Evolutionary conservation across 2,888 invertebrate species (phyloP).

Genomic region (Metallyticus violacea): DNA sequence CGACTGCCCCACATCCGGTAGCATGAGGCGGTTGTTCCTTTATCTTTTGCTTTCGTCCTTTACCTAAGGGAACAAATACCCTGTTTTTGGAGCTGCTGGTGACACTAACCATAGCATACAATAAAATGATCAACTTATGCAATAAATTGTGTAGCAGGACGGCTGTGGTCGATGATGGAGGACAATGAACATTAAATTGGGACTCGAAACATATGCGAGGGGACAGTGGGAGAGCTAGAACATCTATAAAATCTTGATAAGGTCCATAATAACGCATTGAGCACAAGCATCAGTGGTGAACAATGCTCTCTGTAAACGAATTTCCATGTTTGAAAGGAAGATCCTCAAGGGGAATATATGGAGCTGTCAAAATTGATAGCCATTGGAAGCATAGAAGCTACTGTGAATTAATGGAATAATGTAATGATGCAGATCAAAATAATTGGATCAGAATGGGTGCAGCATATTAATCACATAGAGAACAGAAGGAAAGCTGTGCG

Average conservation of each 20-base stretch:
- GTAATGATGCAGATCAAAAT: background rate
- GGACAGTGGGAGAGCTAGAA: background rate
- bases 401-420: background rate
- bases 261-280: background rate
- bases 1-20: too few species aligned
- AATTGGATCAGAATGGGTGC: background rate
- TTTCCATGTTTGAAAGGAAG: background rate
- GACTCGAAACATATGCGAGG: background rate
- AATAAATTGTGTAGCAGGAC: background rate
- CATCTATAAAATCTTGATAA: background rate
- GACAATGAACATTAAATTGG: background rate
- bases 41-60: too few species aligned
- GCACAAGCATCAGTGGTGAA: too few species aligned
- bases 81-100: too few species aligned
- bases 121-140: background rate
- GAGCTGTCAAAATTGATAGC: background rate
- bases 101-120: too few species aligned
- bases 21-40: too few species aligned
- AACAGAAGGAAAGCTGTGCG: background rate
- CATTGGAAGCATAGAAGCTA: background rate
- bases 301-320: background rate
- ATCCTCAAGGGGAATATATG: background rate
- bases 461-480: background rate
- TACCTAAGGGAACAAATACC: too few species aligned
- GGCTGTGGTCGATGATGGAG: background rate